phyloP scores from a whole-genome alignment of 2,797 vertebrate species.

The Balearica regulorum region DNA sequence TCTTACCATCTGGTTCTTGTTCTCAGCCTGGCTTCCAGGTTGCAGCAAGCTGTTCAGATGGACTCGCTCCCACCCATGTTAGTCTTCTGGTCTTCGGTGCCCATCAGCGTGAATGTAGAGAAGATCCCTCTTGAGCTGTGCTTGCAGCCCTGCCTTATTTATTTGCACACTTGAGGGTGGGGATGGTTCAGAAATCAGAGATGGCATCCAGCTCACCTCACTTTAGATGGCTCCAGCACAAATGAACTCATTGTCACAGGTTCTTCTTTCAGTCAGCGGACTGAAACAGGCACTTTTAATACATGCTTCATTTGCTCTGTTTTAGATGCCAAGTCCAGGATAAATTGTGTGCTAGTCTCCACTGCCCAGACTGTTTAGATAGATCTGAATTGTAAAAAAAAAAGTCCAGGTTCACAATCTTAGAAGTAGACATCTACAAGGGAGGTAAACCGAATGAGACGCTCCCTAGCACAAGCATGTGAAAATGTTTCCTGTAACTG shows the following conservation, averaged over 20 bases:
- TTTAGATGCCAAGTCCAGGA: not conserved
- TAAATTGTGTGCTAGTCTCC: not conserved
- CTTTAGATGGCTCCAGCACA: not conserved
- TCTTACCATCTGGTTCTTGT: not conserved
- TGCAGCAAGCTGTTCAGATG: not conserved
- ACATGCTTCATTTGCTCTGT: not conserved
- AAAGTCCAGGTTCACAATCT: not conserved
- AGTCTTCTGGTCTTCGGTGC: not conserved
- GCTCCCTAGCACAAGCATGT: not conserved
- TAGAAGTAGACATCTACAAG: not conserved
- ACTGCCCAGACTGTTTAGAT: not conserved
- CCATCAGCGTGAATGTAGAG: accelerated
- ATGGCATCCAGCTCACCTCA: not conserved
- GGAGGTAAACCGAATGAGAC: not conserved
- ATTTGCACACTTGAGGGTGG: not conserved
- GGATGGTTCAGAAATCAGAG: not conserved
- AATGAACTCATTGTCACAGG: not conserved
- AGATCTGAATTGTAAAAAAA: not conserved
- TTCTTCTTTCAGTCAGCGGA: not conserved
- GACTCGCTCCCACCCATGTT: not conserved
- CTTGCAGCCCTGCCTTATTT: not conserved
- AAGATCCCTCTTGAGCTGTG: not conserved
- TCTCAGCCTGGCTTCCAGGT: not conserved
- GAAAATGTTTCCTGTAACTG: not conserved
- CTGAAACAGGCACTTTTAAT: not conserved